phyloP scores from a whole-genome alignment of 1,140 invertebrate species.

The Caenorhabditis tropicalis region DNA sequence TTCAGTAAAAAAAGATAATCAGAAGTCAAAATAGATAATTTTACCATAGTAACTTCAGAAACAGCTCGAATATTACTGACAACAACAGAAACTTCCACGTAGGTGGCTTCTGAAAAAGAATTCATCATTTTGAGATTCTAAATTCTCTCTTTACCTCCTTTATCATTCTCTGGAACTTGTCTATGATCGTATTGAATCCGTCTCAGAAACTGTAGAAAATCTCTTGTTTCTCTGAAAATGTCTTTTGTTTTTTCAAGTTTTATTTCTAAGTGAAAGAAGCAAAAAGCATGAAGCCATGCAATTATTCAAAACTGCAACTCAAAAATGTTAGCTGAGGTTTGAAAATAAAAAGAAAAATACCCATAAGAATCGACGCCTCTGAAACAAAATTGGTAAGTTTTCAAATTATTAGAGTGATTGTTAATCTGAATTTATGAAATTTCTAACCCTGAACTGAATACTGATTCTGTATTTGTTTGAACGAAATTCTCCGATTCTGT shows the following conservation, averaged over 20 bases:
- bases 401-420: not conserved
- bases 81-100: constrained; percentile 67
- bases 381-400: not conserved
- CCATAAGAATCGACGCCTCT: constrained; percentile 41
- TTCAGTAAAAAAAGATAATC: not conserved
- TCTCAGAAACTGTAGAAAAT: constrained; percentile 69
- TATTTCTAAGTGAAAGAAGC: not conserved
- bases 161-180: constrained; percentile 65
- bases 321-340: constrained; percentile 13
- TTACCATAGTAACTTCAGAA: constrained; percentile 71
- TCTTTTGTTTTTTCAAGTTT: too few species aligned
- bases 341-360: not conserved
- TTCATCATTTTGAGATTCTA: not conserved
- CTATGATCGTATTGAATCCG: constrained; percentile 69
- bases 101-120: constrained; percentile 56
- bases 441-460: constrained; percentile 9
- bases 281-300: not conserved
- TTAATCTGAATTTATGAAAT: not conserved
- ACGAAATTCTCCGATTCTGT: not conserved
- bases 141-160: constrained; percentile 56
- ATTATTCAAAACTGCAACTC: constrained; percentile 11
- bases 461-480: constrained; percentile 14
- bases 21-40: not conserved
- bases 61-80: constrained; percentile 69
- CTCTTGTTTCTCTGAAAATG: constrained; percentile 70